Evolutionary conservation across 2,113 vertebrate species (phyloP), one percentile per base, ranked within the genome.

Genomic region (Tenebrosternarchus preto): DNA sequence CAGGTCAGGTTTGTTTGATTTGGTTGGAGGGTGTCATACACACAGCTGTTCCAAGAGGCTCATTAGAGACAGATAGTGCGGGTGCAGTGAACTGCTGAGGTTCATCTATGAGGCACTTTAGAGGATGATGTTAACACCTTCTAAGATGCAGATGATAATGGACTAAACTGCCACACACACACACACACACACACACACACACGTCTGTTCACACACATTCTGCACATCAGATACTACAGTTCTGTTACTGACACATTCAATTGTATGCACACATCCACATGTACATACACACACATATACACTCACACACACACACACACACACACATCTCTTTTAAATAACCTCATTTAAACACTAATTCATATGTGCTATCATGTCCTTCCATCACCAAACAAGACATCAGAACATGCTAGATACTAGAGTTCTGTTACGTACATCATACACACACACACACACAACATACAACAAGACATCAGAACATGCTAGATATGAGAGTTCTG

Each of bases 1-100:
- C 66, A 16, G n/a, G 57, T 36, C 31, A n/a, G n/a, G 53, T 69
- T 76, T 70, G 73, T 76, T 81, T 81, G 33, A 76, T 69, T 76
- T 55, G 56, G 64, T 80, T 29, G 7, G 27, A 73, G 53, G 8
- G 19, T 76, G 75, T 56, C 71, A 73, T 46, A 61, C n/a, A 25
- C 66, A 59, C 33, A 70, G 29, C 63, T 63, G 50, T 66, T 55
- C 4, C 56, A 15, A 64, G 20, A 39, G 36, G 33, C 57, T 24
- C 22, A 71, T 50, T 33, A 60, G 57, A 3, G 31, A 50, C 43
- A 50, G 43, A 50, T 0, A 50, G 43, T 12, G 3, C 15, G 43
- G 8, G 11, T 12, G 5, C 43, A 50, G 43, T 43, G 6, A 43
- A 9, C 39, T 5, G 1, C 11, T 15, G 43, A 50, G 43, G 11